These are phyloP conservation scores for Brienomyrus brachyistius DNA, from an alignment of 2,113 vertebrate genomes.

Conservation along the genomic window DNA sequence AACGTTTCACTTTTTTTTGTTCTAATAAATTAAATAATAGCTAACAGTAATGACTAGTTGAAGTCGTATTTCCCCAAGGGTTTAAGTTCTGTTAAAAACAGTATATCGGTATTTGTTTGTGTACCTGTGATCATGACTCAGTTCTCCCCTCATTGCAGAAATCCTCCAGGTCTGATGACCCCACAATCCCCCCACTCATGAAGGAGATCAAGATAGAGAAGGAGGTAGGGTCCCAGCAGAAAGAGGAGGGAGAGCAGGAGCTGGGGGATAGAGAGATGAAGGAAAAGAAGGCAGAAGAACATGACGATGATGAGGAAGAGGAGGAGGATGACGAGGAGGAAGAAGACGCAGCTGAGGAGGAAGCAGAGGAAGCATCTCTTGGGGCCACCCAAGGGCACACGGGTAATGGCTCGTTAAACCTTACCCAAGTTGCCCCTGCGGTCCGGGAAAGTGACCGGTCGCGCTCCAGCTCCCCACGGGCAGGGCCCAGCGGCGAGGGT, in stretches of 20 bases:
- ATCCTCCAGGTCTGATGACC: constrained; percentile 70
- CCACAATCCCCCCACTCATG: constrained; percentile 64
- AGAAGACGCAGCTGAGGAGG: neutral
- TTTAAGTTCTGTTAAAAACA: neutral
- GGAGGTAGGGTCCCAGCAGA: constrained; percentile 56
- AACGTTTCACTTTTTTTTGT: neutral
- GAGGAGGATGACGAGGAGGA: constrained; percentile 34
- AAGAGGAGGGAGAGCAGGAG: constrained; percentile 44
- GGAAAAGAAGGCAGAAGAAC: constrained; percentile 31
- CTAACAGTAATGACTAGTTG: neutral
- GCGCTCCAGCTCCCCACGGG: constrained; percentile 69
- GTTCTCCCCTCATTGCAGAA: constrained; percentile 60
- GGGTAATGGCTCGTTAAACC: constrained; percentile 3
- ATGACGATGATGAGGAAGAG: constrained; percentile 33
- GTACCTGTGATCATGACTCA: neutral
- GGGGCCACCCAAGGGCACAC: constrained; percentile 34
- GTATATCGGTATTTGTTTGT: neutral
- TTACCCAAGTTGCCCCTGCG: constrained; percentile 52
- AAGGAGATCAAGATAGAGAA: constrained; percentile 79
- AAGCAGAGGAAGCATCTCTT: constrained; percentile 28
- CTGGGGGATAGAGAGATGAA: constrained; percentile 34
- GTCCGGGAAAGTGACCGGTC: constrained; percentile 73
- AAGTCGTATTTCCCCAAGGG: neutral
- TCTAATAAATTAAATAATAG: neutral
- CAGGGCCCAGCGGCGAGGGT: constrained; percentile 72